phyloP scores from a whole-genome alignment of 2,797 vertebrate genomes.

The Lates japonicus region DNA sequence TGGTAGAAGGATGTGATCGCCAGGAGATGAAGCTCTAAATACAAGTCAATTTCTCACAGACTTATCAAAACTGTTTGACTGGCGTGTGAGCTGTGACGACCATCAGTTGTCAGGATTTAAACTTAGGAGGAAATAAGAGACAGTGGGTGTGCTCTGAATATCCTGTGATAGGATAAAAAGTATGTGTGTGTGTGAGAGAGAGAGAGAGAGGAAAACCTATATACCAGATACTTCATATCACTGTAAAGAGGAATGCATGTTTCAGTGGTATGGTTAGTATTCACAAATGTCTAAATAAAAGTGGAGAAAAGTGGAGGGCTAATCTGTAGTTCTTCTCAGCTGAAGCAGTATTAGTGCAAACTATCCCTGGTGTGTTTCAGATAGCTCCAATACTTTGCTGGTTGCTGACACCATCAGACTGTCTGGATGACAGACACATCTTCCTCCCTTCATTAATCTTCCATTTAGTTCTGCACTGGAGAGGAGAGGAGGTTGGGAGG shows the following conservation, averaged over 20 bases:
- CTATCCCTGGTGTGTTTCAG: constrained; percentile 63
- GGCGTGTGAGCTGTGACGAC: constrained; percentile 74
- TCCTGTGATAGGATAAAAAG: constrained; percentile 61
- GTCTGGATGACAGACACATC: constrained; percentile 82
- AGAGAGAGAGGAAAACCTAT: constrained; percentile 37
- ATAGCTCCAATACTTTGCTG: constrained; percentile 61
- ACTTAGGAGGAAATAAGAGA: constrained; percentile 83
- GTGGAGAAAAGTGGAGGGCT: constrained; percentile 54
- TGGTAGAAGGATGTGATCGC: constrained; percentile 70
- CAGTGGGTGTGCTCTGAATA: constrained; percentile 75
- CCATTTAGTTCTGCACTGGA: constrained; percentile 84
- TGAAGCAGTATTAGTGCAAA: constrained; percentile 51
- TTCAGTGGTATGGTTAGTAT: constrained; percentile 50
- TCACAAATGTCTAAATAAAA: constrained; percentile 61
- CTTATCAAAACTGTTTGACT: constrained; percentile 81
- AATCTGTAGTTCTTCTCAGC: constrained; percentile 62
- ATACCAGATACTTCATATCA: constrained; percentile 33
- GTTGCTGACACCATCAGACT: constrained; percentile 72
- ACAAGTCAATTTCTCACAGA: constrained; percentile 81
- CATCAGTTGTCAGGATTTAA: constrained; percentile 84
- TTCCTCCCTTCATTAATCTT: constrained; percentile 85
- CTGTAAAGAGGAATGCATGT: constrained; percentile 40
- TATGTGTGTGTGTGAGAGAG: too few relatives aligned
- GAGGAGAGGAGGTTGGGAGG: constrained; percentile 40
- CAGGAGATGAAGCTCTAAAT: constrained; percentile 74